Base-by-base conservation (phyloP, 2,797 vertebrate species). In the Myioborus melanocephalus region DNA sequence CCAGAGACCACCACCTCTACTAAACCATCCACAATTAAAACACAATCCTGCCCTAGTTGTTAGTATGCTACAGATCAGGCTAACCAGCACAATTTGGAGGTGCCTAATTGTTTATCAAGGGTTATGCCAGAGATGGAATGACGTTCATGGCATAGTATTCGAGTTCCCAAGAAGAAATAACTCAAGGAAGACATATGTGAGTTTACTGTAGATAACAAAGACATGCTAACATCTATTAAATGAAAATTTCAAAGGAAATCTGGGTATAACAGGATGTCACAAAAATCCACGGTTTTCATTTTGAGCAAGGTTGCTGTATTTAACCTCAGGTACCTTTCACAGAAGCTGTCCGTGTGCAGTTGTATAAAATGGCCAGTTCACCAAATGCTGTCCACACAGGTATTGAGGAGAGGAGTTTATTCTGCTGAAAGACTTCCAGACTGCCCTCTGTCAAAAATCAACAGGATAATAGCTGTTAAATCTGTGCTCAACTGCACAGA, bases 321-420 rank as follows among this genome's bases (percentile, higher is more conserved):
- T 70, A 78, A 55, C 32, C 14, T 27, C 12, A 13, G 17, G 94
- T 97, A 99, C 99, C 99, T 99, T 98, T 98, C 69, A 99, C 98
- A 6, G 99, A 99, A 7, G 99, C 99, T 0, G 99, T 99, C 93
- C 99, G 97, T 2, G 98, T 99, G 94, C 99, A 99, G 97, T 99
- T 99, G 97, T 99, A 99, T 52, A 99, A 98, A 88, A 99, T 99
- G 61, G 99, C 99, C 43, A 99, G 90, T 93, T 99, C 99, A 63
- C 99, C 99, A 97, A 99, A 99, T 0, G 98, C 98, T 17, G 98
- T 99, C 99, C 99, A 99, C 71, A 98, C 98, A 6, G 98, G 94
- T 60, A 99, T 99, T 6, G 98, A 98, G 3, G 99, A 98, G 28
- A 99, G 98, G 63, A 99, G 97, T 83, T 98, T 99, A 97, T 97